Conservation (phyloP, 2,888 invertebrate species). For the Meteorus colon region DNA sequence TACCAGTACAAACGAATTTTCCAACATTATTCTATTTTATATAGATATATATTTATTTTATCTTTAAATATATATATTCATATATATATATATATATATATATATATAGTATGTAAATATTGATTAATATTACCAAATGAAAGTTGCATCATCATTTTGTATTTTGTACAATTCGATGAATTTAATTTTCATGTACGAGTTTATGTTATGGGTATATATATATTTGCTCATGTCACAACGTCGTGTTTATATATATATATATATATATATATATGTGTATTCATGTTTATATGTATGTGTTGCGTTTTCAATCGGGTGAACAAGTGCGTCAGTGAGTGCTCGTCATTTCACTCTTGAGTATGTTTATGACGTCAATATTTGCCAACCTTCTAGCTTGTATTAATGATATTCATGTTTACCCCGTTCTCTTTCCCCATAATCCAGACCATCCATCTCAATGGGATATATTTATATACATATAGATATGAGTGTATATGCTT, state of each 20-base stretch:
- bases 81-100: background rate
- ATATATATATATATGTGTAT: background rate
- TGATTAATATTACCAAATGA: background rate
- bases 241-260: background rate
- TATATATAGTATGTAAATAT: background rate
- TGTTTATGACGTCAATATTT: constrained; percentile 60
- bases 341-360: constrained; percentile 19
- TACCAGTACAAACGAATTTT: constrained; percentile 20
- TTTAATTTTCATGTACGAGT: constrained; percentile 16
- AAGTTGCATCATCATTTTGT: background rate
- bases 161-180: background rate
- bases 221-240: constrained; percentile 17
- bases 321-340: constrained; percentile 37
- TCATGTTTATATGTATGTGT: background rate
- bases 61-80: background rate
- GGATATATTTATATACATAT: background rate
- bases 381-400: constrained; percentile 52
- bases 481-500: background rate
- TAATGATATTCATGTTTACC: constrained; percentile 56
- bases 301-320: constrained; percentile 24
- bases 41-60: background rate
- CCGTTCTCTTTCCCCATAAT: constrained; percentile 17
- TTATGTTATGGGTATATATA: background rate
- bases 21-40: background rate
- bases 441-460: background rate